Conservation (phyloP, 2,113 vertebrate genomes). For the Eublepharis macularius region DNA sequence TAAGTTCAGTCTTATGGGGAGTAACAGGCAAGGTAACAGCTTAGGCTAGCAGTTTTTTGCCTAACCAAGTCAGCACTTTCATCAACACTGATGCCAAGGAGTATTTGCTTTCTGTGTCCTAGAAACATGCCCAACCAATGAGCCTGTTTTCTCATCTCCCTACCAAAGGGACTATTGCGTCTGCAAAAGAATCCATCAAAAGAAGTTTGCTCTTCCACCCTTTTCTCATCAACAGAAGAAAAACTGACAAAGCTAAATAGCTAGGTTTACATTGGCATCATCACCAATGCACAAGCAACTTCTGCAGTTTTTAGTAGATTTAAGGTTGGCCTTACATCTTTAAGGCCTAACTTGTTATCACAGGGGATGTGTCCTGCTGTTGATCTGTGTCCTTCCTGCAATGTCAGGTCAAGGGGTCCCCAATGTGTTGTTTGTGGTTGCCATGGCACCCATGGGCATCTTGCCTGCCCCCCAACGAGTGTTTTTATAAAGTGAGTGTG, state of each 20-base stretch:
- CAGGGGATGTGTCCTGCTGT: background rate
- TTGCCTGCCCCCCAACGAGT: too few species aligned
- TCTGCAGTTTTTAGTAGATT: background rate
- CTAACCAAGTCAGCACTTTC: conserved; percentile 25
- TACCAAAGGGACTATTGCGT: conserved; percentile 51
- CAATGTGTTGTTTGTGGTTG: too few species aligned
- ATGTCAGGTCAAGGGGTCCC: too few species aligned
- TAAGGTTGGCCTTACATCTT: background rate
- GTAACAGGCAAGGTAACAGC: background rate
- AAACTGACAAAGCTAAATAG: too few species aligned
- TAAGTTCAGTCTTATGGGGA: background rate
- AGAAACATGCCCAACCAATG: conserved; percentile 30
- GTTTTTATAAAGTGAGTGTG: too few species aligned
- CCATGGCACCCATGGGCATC: too few species aligned
- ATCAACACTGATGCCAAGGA: background rate
- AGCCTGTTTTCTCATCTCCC: conserved; percentile 40
- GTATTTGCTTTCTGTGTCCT: background rate
- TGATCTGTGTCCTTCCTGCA: too few species aligned
- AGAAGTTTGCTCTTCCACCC: conserved; percentile 44
- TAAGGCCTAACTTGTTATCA: background rate
- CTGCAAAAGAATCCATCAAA: conserved; percentile 44
- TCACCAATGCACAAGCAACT: background rate
- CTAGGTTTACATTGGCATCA: background rate
- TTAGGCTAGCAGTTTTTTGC: conserved; percentile 6
- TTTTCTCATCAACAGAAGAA: background rate